Base-by-base conservation (phyloP, 2,888 invertebrate species). In the Listrodromus nycthemerus region DNA sequence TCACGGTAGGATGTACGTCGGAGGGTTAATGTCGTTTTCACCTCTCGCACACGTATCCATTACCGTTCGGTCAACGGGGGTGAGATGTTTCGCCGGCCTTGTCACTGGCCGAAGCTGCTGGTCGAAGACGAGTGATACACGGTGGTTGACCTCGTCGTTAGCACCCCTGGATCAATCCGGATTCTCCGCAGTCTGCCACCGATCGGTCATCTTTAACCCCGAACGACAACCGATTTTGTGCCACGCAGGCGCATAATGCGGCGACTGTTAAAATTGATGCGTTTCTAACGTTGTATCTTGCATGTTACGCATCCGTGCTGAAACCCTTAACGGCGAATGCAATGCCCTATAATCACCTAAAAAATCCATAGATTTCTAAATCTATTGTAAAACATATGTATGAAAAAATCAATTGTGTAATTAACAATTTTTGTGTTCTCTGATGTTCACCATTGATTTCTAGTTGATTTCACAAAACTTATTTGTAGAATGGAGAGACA, bases 131-230 rank as follows among this genome's bases (percentile, higher is more conserved):
- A 27, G 33, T 63, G 65, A 70, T 71, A 52, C 63, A 79, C 61
- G 77, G 71, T 76, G 82, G 83, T 86, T 74, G 85, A 37, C 27
- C 48, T 41, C 84, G 87, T 91, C 90, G 90, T 90, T 89, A 90
- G 88, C 88, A 86, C 85, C 83, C 86, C 85, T 80, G 86, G 81
- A 84, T 48, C 88, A 86, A 27, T 27, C 16, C 66, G 37, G 55
- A 13, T 16, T 45, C 70, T 41, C 70, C 19, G 45, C 78, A 48
- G 73, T 55, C 30, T 78, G 63, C 85, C 86, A 76, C 85, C 88
- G 90, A 91, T 91, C 91, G 89, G 89, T 91, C 90, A 92, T 91
- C 87, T 88, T 90, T 88, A 89, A 86, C 88, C 88, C 78, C n/a
- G 81, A 87, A 82, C 41, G 89, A 89, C 90, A 90, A 88, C 87